Percentiles rank a stretch among this genome's conserved stretches.
Conservation (phyloP, 2,888 invertebrate species). For the Tuberolachnus salignus region DNA sequence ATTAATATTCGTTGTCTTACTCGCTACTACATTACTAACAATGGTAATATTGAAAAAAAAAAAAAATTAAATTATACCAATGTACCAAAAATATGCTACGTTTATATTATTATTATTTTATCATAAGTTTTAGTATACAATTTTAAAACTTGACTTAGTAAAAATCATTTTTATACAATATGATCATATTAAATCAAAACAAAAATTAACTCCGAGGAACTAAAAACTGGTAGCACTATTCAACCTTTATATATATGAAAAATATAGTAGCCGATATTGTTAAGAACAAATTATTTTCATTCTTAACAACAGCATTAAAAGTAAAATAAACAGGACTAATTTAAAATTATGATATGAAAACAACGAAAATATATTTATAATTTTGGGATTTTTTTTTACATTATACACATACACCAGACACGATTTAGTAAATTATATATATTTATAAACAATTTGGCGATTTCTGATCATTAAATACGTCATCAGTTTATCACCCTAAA, state of each 20-base stretch:
- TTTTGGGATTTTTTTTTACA: slow-evolving; percentile 23
- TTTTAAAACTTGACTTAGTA: slow-evolving; percentile 27
- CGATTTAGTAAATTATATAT: slow-evolving; percentile 27
- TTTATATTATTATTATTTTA: slow-evolving; percentile 27
- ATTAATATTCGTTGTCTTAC: slow-evolving; percentile 24
- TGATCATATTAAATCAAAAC: background rate
- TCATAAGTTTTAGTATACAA: slow-evolving; percentile 28
- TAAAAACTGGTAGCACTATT: slow-evolving; percentile 33
- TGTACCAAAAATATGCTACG: slow-evolving; percentile 29
- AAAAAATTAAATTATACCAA: slow-evolving; percentile 12
- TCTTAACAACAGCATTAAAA: slow-evolving; percentile 18
- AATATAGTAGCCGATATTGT: slow-evolving; percentile 24
- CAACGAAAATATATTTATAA: slow-evolving; percentile 40
- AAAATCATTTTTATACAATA: slow-evolving; percentile 27
- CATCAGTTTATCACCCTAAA: slow-evolving; percentile 13
- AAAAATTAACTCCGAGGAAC: slow-evolving; percentile 40
- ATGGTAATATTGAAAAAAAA: slow-evolving; percentile 4
- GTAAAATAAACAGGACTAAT: slow-evolving; percentile 27
- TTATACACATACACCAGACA: slow-evolving; percentile 50
- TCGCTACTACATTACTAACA: slow-evolving; percentile 5
- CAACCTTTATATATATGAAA: background rate
- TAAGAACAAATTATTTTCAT: slow-evolving; percentile 19
- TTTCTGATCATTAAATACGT: slow-evolving; percentile 38
- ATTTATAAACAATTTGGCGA: background rate
- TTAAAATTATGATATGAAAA: slow-evolving; percentile 49